phyloP scores from a whole-genome alignment of 2,797 vertebrate genomes.

The Botia almorhae region DNA sequence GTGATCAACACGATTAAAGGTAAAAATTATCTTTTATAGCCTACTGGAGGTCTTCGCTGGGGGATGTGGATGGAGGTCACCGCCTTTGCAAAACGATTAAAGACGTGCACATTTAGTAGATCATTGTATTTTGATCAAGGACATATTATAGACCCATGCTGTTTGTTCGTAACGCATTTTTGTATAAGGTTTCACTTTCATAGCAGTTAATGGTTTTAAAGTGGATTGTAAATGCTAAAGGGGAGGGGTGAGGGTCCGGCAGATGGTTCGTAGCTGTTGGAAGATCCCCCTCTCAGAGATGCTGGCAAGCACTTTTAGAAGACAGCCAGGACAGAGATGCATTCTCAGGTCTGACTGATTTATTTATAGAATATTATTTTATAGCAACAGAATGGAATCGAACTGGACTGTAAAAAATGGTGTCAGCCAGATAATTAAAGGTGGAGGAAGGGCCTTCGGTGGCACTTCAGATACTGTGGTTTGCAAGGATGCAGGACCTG shows the following conservation, averaged over 20 bases:
- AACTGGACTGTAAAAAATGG: neutral
- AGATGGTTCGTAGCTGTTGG: constrained; percentile 41
- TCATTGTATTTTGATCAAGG: neutral
- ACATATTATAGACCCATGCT: neutral
- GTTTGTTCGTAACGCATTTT: neutral
- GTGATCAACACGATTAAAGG: constrained; percentile 89
- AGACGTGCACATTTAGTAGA: neutral
- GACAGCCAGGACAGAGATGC: neutral
- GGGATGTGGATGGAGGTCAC: constrained; percentile 26
- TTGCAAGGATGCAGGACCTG: neutral
- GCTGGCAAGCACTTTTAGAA: constrained; percentile 20
- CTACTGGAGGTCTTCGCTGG: neutral
- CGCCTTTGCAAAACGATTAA: constrained; percentile 5
- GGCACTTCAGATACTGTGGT: neutral
- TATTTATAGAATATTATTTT: constrained; percentile 16
- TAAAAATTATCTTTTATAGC: constrained; percentile 68
- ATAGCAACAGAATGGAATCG: neutral
- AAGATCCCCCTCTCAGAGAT: constrained; percentile 18
- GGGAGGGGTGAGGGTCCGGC: constrained; percentile 12
- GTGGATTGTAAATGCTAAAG: constrained; percentile 6
- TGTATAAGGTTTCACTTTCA: constrained; percentile 17
- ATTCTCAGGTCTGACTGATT: constrained; percentile 3
- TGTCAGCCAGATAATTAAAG: neutral
- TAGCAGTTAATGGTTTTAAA: neutral
- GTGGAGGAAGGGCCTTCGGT: neutral